Conservation (phyloP, 2,888 invertebrate species). For the Crematogaster levior region DNA sequence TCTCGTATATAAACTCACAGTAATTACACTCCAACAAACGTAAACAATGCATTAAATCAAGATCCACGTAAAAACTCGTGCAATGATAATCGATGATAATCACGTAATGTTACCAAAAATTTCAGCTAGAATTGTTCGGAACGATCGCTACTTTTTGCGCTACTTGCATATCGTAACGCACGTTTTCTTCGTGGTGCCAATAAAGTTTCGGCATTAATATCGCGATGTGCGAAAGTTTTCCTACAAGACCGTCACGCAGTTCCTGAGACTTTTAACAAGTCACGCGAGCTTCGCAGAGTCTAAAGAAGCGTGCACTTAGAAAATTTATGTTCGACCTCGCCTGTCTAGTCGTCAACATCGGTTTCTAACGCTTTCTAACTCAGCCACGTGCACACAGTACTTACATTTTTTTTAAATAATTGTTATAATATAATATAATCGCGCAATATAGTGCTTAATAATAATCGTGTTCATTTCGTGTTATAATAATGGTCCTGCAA, state of each 20-base stretch:
- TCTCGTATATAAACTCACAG: not conserved
- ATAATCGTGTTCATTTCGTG: no score
- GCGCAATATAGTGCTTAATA: not conserved
- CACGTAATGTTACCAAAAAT: not conserved
- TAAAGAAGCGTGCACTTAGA: slow-evolving; percentile 54
- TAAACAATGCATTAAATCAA: not conserved
- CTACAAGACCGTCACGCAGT: slow-evolving; percentile 40
- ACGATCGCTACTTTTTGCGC: slow-evolving; percentile 40
- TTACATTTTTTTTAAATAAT: slow-evolving; percentile 1
- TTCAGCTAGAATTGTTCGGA: slow-evolving; percentile 24
- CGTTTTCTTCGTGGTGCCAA: slow-evolving; percentile 29
- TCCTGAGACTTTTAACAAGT: slow-evolving; percentile 60
- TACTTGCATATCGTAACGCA: slow-evolving; percentile 47
- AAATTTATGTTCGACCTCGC: slow-evolving; percentile 40
- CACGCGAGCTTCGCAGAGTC: slow-evolving; percentile 60
- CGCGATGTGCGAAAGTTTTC: slow-evolving; percentile 59
- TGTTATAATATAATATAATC: not conserved
- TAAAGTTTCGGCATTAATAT: slow-evolving; percentile 59
- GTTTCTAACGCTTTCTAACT: slow-evolving; percentile 20
- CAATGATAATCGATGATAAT: not conserved
- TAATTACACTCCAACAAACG: not conserved
- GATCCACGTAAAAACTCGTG: not conserved
- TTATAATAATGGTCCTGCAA: no score
- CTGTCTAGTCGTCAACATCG: slow-evolving; percentile 53
- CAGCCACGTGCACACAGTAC: not conserved